Conservation (phyloP, 2,888 invertebrate species). For the Chaitophorus viminalis region DNA sequence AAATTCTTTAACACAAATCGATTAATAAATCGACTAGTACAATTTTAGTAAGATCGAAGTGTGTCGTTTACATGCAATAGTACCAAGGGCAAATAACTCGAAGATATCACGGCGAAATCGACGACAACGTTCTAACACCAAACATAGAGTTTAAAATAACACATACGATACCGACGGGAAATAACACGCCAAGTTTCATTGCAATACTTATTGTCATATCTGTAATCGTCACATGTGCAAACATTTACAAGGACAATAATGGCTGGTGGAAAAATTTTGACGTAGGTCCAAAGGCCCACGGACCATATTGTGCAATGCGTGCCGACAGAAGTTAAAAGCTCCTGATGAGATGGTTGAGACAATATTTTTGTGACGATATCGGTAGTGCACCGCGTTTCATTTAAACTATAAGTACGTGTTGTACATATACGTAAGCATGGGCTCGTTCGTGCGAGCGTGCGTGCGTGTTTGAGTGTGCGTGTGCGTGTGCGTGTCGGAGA, state of each 20-base stretch:
- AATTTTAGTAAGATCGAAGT: background rate
- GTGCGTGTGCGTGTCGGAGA: no score
- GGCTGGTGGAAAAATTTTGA: background rate
- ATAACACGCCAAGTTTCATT: background rate
- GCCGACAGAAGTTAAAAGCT: background rate
- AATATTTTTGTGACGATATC: background rate
- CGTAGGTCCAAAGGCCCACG: slow-evolving; percentile 3
- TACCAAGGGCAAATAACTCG: background rate
- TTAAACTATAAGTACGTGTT: slow-evolving; percentile 2
- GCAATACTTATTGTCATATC: background rate
- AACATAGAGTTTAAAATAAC: background rate
- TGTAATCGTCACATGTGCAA: background rate
- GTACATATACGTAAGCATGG: no score
- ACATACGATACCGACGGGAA: background rate
- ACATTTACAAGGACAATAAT: background rate
- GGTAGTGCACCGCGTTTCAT: background rate
- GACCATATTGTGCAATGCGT: background rate
- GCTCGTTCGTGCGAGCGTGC: no score
- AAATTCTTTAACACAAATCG: background rate
- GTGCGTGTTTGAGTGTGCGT: no score
- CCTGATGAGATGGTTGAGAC: background rate
- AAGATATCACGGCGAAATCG: background rate
- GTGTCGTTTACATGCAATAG: background rate
- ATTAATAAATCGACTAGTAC: background rate
- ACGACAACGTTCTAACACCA: background rate